Percentiles rank a stretch among this genome's conserved stretches.
Evolutionary conservation across 1,140 invertebrate genomes (phyloP).

Genomic region (Orussus abietinus): DNA sequence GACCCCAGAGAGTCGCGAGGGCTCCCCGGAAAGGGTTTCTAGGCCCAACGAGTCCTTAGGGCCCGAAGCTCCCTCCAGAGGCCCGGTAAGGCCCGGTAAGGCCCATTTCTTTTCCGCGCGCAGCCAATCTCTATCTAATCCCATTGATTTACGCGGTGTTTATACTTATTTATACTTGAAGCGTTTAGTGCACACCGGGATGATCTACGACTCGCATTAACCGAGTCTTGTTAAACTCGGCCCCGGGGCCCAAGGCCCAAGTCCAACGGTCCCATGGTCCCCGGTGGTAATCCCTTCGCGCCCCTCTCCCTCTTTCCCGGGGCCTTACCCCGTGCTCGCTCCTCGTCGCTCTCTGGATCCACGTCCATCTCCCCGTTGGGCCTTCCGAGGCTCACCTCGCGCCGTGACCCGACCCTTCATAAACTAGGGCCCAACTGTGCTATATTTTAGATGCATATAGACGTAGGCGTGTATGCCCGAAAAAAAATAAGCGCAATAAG

Average conservation of each 20-base stretch:
- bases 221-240: conserved; percentile 51
- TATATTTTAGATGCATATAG: conserved; percentile 53
- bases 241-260: conserved; percentile 35
- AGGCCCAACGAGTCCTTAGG: too few species aligned
- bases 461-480: conserved; percentile 48
- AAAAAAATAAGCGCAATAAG: conserved; percentile 49
- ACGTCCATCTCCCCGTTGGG: conserved; percentile 17
- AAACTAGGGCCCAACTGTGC: conserved; percentile 52
- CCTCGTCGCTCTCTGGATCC: conserved; percentile 2
- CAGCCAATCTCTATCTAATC: conserved; percentile 35
- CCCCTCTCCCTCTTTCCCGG: conserved; percentile 9
- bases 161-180: conserved; percentile 51
- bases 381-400: conserved; percentile 30
- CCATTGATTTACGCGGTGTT: conserved; percentile 51
- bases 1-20: too few species aligned
- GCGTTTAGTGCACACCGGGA: conserved; percentile 46
- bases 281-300: conserved; percentile 2
- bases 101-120: too few species aligned
- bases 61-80: too few species aligned
- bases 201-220: conserved; percentile 53
- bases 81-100: too few species aligned
- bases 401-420: conserved; percentile 52
- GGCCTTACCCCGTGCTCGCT: conserved; percentile 15
- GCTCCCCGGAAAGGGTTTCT: too few species aligned
- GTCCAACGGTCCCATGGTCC: conserved; percentile 32